These are phyloP conservation scores for Maniola hyperantus DNA, from an alignment of 2,888 invertebrate genomes.

Conservation along the genomic window DNA sequence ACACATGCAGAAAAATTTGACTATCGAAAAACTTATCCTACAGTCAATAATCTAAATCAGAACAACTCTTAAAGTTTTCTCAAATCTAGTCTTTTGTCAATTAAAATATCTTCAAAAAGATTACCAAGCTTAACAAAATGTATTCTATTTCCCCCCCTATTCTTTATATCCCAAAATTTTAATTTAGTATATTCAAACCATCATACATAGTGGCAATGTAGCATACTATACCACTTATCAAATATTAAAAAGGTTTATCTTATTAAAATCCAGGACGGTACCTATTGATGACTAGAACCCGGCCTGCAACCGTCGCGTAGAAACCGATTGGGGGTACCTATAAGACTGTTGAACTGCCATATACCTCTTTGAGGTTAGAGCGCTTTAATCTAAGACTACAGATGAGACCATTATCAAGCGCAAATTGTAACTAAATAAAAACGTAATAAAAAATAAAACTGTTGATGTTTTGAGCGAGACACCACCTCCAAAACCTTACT, in stretches of 20 bases:
- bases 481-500: not conserved
- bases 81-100: not conserved
- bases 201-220: constrained; percentile 37
- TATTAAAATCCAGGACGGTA: no score
- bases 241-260: constrained; percentile 19
- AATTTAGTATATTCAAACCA: constrained; percentile 24
- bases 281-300: no score
- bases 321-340: no score
- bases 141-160: not conserved
- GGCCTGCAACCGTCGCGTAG: no score
- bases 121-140: not conserved
- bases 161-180: constrained; percentile 22
- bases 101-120: not conserved
- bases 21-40: not conserved
- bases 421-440: no score
- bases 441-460: no score
- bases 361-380: no score
- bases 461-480: not conserved
- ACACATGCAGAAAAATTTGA: not conserved
- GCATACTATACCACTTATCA: constrained; percentile 43
- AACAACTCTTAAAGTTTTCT: not conserved
- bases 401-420: no score
- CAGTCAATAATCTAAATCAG: not conserved
- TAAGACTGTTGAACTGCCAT: no score
- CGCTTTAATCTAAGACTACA: no score